Evolutionary conservation across 2,888 invertebrate genomes (phyloP), one percentile per base, ranked within the genome.

Genomic region (Pristionchus arcanus): DNA sequence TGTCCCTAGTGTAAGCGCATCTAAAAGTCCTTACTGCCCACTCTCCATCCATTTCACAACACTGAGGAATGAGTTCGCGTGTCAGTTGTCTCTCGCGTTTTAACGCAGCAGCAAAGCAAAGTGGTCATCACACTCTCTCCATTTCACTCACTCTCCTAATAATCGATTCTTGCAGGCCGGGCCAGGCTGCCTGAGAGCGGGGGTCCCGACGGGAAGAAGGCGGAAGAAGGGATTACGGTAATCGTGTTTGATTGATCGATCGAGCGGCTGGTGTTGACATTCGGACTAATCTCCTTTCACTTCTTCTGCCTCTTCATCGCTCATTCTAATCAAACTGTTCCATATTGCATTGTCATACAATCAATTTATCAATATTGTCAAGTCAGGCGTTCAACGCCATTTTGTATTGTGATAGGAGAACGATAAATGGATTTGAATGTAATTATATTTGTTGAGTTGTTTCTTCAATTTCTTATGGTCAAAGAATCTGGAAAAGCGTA

Each of bases 211-310:
- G 53, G 77, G 77, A 77, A 81, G 42, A 74, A 63, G 3, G 63
- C 63, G 74, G 74, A 81, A 28, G 74, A 81, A 28, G n/a, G 81
- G 81, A 81, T 81, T 49, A 81, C 81, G 81, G 81, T 81, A 81
- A 81, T 81, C 81, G 15, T 81, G 49, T 81, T 81, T 81, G 81
- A 81, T 81, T 81, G 81, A 81, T 81, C 49, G 81, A 81, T 42
- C 28, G 53, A 15, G 4, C 19, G 21, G 16, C 11, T 13, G 15
- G 37, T 81, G 81, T 81, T 81, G 81, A 81, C 53, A 81, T 49
- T 77, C 77, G 77, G 77, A 42, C 42, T 77, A 42, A 42, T 25
- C 49, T n/a, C 77, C 74, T 16, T 74, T 74, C 74, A 49, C 77
- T 77, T 42, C 42, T 77, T 1, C 21, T 25, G 42, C 49, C 49